Evolutionary conservation across 2,888 invertebrate genomes (phyloP), one percentile per base, ranked within the genome.

Genomic region (Sthenelais limicola): DNA sequence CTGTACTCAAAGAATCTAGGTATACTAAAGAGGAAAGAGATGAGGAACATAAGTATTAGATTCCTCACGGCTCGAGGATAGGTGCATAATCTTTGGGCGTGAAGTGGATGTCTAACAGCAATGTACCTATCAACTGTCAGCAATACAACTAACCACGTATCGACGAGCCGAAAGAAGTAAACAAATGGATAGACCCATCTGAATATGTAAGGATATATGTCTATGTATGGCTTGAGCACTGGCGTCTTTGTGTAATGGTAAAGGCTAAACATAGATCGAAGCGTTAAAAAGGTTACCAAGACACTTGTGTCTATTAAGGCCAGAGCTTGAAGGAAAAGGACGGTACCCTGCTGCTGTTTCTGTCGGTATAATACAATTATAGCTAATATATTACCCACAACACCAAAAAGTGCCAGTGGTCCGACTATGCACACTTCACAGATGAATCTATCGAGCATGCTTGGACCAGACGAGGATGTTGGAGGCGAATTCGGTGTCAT

Each of bases 121-220:
- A 79, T 74, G 58, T 58, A 79, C 4, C 79, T 56, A 38, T 79
- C 79, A 18, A 76, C 32, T 18, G 79, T 79, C 58, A 79, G 66
- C 33, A 79, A 48, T 12, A 75, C 75, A 15, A 77, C 77, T 38
- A 79, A 62, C 79, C 79, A 79, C 0, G 73, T 75, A 68, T 73
- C 73, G 12, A 68, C 30, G 35, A 77, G 47, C 18, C 75, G 72
- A 12, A 76, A 67, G 47, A 74, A 52, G 72, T 77, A 77, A 1
- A 73, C 58, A 3, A 51, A 26, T 4, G 79, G 77, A 43, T 71
- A 78, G 21, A 76, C 35, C 33, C 66, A 68, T n/a, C 51, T 48
- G 68, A 74, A 76, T 15, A 75, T 47, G 30, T 69, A 56, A 15
- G 68, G 33, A 51, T 68, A 71, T 1, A 58, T 38, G 18, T 26